Percentiles rank a stretch among this genome's conserved stretches.
These are phyloP conservation scores for Drosophila biarmipes DNA, from an alignment of 1,140 invertebrate genomes.

Conservation along the genomic window DNA sequence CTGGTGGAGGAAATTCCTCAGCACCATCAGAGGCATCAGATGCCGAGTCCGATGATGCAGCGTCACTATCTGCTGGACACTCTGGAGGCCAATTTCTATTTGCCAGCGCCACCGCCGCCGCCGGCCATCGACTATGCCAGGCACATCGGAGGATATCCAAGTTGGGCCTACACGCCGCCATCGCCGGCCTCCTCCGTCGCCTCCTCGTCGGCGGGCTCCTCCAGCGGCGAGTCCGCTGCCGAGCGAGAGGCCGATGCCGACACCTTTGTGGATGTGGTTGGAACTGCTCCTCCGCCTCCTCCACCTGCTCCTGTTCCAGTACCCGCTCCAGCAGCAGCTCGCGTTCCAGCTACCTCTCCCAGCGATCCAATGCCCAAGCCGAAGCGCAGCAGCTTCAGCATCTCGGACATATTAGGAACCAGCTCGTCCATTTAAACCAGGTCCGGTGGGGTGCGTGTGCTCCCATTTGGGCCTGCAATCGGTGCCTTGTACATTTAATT, in stretches of 20 bases:
- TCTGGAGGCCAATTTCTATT: conserved; percentile 75
- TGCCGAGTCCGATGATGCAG: conserved; percentile 40
- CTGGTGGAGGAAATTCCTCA: conserved; percentile 41
- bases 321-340: background rate
- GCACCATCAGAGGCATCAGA: conserved; percentile 13
- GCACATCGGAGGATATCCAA: conserved; percentile 69
- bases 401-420: conserved; percentile 76
- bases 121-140: conserved; percentile 70
- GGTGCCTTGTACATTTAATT: conserved; percentile 80
- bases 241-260: conserved; percentile 51
- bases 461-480: conserved; percentile 58
- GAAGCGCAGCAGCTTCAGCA: conserved; percentile 77
- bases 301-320: background rate
- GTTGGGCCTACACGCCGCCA: conserved; percentile 73
- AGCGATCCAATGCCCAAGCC: conserved; percentile 47
- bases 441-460: conserved; percentile 19
- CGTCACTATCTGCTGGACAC: conserved; percentile 70
- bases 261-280: conserved; percentile 69
- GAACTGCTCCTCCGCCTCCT: conserved; percentile 33
- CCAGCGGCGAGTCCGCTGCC: conserved; percentile 42
- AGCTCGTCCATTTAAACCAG: conserved; percentile 53
- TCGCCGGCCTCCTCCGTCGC: conserved; percentile 61
- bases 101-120: conserved; percentile 49
- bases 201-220: conserved; percentile 44
- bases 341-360: background rate